Base-by-base conservation (phyloP, 2,888 invertebrate species). In the Mystacides longicornis region DNA sequence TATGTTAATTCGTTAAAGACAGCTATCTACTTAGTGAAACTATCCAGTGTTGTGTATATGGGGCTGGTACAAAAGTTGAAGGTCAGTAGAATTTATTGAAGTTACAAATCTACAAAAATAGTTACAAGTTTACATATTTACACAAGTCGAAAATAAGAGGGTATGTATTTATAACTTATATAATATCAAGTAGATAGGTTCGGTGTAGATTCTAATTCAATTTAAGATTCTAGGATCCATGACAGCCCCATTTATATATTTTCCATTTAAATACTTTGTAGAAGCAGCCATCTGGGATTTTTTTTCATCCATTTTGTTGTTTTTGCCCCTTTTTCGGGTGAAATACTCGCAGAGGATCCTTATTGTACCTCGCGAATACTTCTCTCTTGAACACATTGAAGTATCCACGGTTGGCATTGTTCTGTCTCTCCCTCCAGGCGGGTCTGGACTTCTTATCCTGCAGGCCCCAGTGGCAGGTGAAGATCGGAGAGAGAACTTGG, bases 401-500 rank as follows among this genome's bases (percentile, higher is more conserved):
- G 64, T 86, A 82, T 64, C 86, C 86, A 52, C 90, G 73, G 69
- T 93, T 93, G 62, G 83, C 77, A 64, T 83, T 86, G 71, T 93
- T 93, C 67, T 93, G 92, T 57, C 87, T 84, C 69, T 92, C 92
- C 45, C 93, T 77, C 92, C 92, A 93, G 1, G 86, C 81, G 0
- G 92, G 92, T 21, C 91, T 78, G 42, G 82, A 81, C 64, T 86
- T 81, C 55, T 88, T 83, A 23, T 84, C 83, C 68, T 93, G 92
- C 2, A 93, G 73, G 0, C 93, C 93, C 89, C 93, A 92, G 67
- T 93, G 93, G 51, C 89, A 88, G 0, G 92, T 91, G 73, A 93
- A 93, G 49, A 90, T 83, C 0, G 93, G 93, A 0, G 93, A 89
- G 11, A 93, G 78, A 1, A 94, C 93, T 65, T 84, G 81, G 73